Percentiles rank a stretch among this genome's conserved stretches.
Evolutionary conservation across 2,888 invertebrate genomes (phyloP).

Genomic region (Eudasyphora cyanicolor): DNA sequence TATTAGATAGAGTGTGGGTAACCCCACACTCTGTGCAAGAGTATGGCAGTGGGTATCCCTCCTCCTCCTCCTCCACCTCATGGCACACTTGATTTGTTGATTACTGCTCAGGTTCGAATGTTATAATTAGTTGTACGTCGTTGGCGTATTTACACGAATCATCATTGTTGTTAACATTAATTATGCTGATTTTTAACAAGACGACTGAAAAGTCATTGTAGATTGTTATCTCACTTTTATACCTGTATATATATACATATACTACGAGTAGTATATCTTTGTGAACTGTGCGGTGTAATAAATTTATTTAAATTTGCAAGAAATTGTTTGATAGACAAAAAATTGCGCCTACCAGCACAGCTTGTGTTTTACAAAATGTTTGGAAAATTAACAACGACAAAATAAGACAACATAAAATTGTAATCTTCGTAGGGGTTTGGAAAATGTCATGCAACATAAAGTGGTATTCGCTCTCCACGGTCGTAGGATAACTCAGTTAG

Average conservation of each 20-base stretch:
- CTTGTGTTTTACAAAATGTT: slow-evolving; percentile 17
- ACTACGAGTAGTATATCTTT: too few relatives aligned
- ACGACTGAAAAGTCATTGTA: slow-evolving; percentile 43
- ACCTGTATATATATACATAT: too few relatives aligned
- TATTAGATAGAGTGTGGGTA: background rate
- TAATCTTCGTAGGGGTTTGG: too few relatives aligned
- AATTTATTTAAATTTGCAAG: slow-evolving; percentile 24
- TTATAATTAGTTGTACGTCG: slow-evolving; percentile 36
- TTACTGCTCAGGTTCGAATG: background rate
- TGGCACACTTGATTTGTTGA: slow-evolving; percentile 13
- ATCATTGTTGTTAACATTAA: slow-evolving; percentile 52
- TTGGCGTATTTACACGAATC: slow-evolving; percentile 65
- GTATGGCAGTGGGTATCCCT: background rate
- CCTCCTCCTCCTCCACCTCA: background rate
- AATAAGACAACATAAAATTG: background rate
- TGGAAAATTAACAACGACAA: background rate
- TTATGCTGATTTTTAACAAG: slow-evolving; percentile 39
- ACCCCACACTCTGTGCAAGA: slow-evolving; percentile 40
- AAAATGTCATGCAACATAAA: too few relatives aligned
- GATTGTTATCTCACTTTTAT: slow-evolving; percentile 50
- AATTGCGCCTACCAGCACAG: background rate
- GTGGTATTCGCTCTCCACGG: too few relatives aligned
- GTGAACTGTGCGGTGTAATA: slow-evolving; percentile 6
- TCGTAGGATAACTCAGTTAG: too few relatives aligned
- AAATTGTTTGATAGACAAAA: background rate